phyloP scores from a whole-genome alignment of 1,140 invertebrate species.

The Caenorhabditis inopinata region DNA sequence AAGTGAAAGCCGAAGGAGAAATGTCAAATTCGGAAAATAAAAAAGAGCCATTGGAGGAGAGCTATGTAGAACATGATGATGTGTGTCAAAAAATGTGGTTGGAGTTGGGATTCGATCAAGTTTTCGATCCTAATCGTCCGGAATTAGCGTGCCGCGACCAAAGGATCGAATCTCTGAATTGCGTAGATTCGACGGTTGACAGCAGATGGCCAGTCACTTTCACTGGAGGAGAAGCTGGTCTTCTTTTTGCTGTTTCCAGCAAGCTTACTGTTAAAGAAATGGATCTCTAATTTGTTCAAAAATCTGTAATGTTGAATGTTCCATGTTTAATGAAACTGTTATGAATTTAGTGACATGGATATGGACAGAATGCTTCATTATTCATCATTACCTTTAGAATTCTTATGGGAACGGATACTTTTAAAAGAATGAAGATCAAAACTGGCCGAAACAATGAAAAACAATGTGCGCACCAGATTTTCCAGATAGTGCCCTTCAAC shows the following conservation, averaged over 20 bases:
- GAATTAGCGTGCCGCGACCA: background rate
- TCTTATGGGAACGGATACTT: too few species aligned
- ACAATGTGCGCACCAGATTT: too few species aligned
- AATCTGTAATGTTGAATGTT: too few species aligned
- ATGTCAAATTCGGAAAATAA: background rate
- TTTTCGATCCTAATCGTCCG: background rate
- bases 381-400: too few species aligned
- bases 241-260: background rate
- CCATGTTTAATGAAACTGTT: too few species aligned
- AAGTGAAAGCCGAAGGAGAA: background rate
- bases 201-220: background rate
- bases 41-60: background rate
- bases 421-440: too few species aligned
- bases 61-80: background rate
- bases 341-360: too few species aligned
- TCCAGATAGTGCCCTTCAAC: too few species aligned
- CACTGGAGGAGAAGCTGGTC: slow-evolving; percentile 10
- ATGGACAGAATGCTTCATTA: too few species aligned
- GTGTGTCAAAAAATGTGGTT: slow-evolving; percentile 12
- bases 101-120: background rate
- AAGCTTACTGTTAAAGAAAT: background rate
- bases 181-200: background rate
- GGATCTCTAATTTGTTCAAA: background rate
- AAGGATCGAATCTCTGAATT: background rate
- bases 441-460: too few species aligned